Evolutionary conservation across 1,140 invertebrate species (phyloP), one percentile per base, ranked within the genome.

Genomic region (Saxidomus purpurata): DNA sequence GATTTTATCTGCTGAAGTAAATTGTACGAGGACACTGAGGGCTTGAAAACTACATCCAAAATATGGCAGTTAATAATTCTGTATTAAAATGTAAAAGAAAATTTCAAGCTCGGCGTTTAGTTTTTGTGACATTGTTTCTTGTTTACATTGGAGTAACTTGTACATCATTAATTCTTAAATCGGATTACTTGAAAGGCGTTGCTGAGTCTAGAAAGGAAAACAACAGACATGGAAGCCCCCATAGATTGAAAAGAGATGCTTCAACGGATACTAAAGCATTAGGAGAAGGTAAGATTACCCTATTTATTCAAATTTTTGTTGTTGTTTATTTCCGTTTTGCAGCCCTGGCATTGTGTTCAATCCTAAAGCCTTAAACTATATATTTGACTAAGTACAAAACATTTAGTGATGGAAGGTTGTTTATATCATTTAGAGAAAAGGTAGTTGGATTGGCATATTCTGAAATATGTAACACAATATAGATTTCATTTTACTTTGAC

Each of bases 51-150:
- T 71, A 22, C 36, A 38, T 71, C 28, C 34, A 19, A 15, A 38
- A 38, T 71, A 71, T 71, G 67, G 67, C 67, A 19, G 25, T 36
- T 13, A 38, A 38, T 6, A 38, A 19, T 19, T 71, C 15, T 38
- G 19, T 17, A 17, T 11, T 40, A 71, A 71, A 38, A 25, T 49
- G 25, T 76, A 47, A 22, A 49, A n/a, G 40, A 17, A 76, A 52
- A 31, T 31, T 49, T 49, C 40, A 76, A 76, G 25, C 40, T n/a
- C 71, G 71, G 25, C 40, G 22, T 43, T 31, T n/a, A 49, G 49
- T 76, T 49, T 76, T 76, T 52, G 71, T 76, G 25, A n/a, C 31
- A 49, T 76, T 76, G 49, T 49, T 76, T 22, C 25, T 76, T 47
- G 71, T 52, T 49, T 76, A 76, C 49, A 25, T 76, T 9, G 71